A percentile compares a stretch with the other conserved stretches of the same genome.
These are phyloP conservation scores for Falco columbarius DNA, from an alignment of 2,797 vertebrate species.

Conservation along the genomic window DNA sequence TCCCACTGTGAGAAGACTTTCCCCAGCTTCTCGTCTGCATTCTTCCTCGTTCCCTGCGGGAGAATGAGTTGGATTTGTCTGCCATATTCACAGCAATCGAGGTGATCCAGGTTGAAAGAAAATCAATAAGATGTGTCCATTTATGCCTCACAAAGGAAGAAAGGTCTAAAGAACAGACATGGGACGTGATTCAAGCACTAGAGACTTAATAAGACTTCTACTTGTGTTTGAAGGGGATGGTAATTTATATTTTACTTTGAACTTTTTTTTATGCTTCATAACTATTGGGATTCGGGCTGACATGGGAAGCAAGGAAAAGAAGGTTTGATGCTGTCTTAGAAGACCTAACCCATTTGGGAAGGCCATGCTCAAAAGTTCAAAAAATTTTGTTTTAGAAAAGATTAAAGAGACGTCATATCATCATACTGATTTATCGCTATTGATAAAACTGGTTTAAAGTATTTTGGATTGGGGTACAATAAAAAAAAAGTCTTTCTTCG, in stretches of 20 bases:
- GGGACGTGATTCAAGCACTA: constrained; percentile 83
- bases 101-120: constrained; percentile 96
- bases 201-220: constrained; percentile 85
- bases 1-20: constrained; percentile 81
- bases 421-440: constrained; percentile 77
- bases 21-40: constrained; percentile 80
- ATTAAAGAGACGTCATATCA: constrained; percentile 78
- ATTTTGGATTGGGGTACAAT: constrained; percentile 77
- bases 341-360: constrained; percentile 82
- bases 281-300: constrained; percentile 80
- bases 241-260: constrained; percentile 85
- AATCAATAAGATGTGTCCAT: constrained; percentile 98
- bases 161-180: constrained; percentile 85
- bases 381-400: constrained; percentile 81
- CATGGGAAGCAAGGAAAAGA: constrained; percentile 80
- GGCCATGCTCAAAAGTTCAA: constrained; percentile 79
- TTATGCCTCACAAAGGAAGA: constrained; percentile 90
- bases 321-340: constrained; percentile 83
- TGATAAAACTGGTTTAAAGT: constrained; percentile 78
- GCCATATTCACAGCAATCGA: constrained; percentile 93
- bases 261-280: constrained; percentile 79
- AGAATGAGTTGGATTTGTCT: constrained; percentile 89
- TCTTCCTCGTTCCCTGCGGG: constrained; percentile 81
- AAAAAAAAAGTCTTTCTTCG: constrained; percentile 79
- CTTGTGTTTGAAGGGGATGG: constrained; percentile 81